Conservation (phyloP, 2,113 vertebrate species). For the Pteropus alecto region DNA sequence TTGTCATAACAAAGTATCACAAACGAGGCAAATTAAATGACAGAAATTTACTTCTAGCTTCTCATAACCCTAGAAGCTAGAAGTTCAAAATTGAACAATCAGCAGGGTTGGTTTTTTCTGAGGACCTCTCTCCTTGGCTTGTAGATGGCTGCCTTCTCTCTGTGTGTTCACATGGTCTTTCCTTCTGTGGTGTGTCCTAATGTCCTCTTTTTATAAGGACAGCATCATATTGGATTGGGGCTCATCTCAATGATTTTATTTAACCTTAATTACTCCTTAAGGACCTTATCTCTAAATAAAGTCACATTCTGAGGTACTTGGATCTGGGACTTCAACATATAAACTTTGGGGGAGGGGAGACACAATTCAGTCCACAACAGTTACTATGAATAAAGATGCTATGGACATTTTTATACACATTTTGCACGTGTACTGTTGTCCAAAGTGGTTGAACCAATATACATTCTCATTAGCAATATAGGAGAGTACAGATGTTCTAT, state of each 20-base stretch:
- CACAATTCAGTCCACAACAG: not conserved
- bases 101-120: not conserved
- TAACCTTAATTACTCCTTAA: not conserved
- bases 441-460: not conserved
- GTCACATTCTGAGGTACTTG: not conserved
- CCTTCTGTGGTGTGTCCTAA: not conserved
- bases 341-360: not conserved
- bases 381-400: not conserved
- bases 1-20: not conserved
- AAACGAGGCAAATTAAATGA: not conserved
- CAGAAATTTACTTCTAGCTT: not conserved
- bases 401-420: not conserved
- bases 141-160: not conserved
- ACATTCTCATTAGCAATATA: not conserved
- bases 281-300: not conserved
- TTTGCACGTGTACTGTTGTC: not conserved
- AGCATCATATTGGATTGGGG: not conserved
- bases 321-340: not conserved
- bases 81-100: not conserved
- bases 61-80: not conserved
- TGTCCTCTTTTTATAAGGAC: not conserved
- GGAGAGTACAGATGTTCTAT: not conserved
- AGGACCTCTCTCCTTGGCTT: not conserved
- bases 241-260: not conserved
- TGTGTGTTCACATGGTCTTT: not conserved